These are phyloP conservation scores for Euzetes globulus DNA, from an alignment of 2,888 invertebrate genomes.

Conservation along the genomic window DNA sequence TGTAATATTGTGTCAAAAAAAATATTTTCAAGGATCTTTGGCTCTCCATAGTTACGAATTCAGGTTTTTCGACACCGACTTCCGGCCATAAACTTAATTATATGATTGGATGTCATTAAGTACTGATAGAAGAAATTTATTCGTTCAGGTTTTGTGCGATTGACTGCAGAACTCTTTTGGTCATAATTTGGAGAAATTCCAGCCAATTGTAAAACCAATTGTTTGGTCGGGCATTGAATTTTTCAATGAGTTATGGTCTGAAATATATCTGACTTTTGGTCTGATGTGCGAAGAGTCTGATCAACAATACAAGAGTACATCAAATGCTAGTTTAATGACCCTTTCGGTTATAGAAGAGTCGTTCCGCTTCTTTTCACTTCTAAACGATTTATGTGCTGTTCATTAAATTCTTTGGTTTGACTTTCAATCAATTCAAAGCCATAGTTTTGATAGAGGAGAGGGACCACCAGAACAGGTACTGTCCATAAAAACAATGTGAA, in stretches of 20 bases:
- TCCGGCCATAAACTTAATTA: background rate
- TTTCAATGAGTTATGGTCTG: too few relatives aligned
- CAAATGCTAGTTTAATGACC: slow-evolving; percentile 15
- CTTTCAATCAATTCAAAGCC: background rate
- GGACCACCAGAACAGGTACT: too few relatives aligned
- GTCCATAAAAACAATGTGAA: too few relatives aligned
- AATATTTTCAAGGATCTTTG: background rate
- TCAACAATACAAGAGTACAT: background rate
- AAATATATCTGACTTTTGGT: too few relatives aligned
- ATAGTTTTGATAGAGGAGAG: too few relatives aligned
- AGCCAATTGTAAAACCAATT: too few relatives aligned
- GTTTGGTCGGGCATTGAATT: too few relatives aligned
- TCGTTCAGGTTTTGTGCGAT: background rate
- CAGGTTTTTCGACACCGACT: background rate
- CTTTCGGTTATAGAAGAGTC: slow-evolving; percentile 7
- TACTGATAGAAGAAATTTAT: background rate
- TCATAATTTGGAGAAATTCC: too few relatives aligned
- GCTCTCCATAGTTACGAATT: background rate
- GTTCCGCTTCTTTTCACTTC: slow-evolving; percentile 17
- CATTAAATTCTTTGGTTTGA: slow-evolving; percentile 1
- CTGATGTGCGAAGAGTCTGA: too few relatives aligned
- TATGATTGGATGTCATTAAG: background rate
- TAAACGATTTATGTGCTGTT: slow-evolving; percentile 5
- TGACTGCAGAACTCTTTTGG: too few relatives aligned
- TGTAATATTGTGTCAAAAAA: background rate